Conservation (phyloP, 2,113 vertebrate genomes). For the Acanthochromis polyacanthus region DNA sequence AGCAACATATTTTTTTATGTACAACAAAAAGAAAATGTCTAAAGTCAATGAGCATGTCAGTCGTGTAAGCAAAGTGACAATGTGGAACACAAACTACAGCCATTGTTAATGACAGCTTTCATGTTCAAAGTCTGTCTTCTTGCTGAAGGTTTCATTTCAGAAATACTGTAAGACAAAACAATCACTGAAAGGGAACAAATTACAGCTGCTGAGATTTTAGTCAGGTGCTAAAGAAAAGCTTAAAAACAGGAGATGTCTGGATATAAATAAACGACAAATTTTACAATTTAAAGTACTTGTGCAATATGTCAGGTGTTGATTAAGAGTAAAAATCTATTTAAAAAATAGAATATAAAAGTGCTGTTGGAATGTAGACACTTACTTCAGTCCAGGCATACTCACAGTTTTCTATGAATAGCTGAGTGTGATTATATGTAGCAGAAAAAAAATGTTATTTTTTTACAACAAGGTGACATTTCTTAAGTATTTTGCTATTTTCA, state of each 20-base stretch:
- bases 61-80: constrained; percentile 38
- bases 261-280: too few relatives aligned
- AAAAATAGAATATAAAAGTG: too few relatives aligned
- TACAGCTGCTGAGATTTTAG: constrained; percentile 47
- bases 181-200: constrained; percentile 58
- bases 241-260: background rate
- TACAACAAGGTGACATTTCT: too few relatives aligned
- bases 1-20: constrained; percentile 13
- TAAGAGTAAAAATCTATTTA: too few relatives aligned
- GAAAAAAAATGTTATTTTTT: too few relatives aligned
- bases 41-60: constrained; percentile 55
- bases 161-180: constrained; percentile 53
- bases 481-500: too few relatives aligned
- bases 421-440: too few relatives aligned
- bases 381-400: too few relatives aligned
- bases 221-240: constrained; percentile 17
- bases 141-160: constrained; percentile 62
- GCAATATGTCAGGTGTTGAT: too few relatives aligned
- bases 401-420: too few relatives aligned
- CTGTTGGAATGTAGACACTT: too few relatives aligned
- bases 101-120: constrained; percentile 56
- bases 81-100: constrained; percentile 45
- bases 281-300: too few relatives aligned
- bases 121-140: constrained; percentile 60
- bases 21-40: constrained; percentile 12